These are phyloP conservation scores for Ischnus inquisitorius DNA, from an alignment of 2,888 invertebrate genomes.

Conservation along the genomic window DNA sequence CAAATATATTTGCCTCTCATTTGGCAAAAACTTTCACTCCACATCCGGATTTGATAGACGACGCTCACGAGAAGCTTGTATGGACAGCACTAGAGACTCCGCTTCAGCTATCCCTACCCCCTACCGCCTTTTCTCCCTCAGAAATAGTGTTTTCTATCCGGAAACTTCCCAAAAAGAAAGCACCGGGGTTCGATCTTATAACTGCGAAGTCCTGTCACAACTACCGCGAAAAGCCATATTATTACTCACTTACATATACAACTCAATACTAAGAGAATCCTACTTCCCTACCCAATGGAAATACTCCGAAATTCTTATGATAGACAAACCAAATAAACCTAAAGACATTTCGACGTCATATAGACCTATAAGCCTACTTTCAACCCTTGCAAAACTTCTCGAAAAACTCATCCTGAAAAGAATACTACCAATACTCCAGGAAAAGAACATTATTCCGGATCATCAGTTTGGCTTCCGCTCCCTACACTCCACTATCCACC, in stretches of 20 bases:
- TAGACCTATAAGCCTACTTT: constrained; percentile 13
- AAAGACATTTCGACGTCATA: constrained; percentile 4
- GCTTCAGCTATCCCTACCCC: neutral
- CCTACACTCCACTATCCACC: too few relatives aligned
- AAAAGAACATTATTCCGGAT: neutral
- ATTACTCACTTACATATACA: constrained; percentile 72
- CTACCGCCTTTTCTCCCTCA: constrained; percentile 7
- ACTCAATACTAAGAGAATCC: constrained; percentile 70
- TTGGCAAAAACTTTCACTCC: constrained; percentile 68
- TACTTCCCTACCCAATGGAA: constrained; percentile 76
- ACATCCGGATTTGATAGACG: constrained; percentile 27
- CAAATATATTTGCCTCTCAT: constrained; percentile 68
- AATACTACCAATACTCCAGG: neutral
- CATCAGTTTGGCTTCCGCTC: neutral
- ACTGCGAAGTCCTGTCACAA: constrained; percentile 71
- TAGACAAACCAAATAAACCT: constrained; percentile 72
- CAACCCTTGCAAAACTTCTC: neutral
- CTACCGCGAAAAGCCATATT: constrained; percentile 71
- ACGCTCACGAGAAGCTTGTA: neutral
- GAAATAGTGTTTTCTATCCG: constrained; percentile 19
- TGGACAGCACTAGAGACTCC: neutral
- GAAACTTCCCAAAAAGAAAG: constrained; percentile 32
- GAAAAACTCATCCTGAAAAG: constrained; percentile 14
- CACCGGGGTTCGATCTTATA: constrained; percentile 74
- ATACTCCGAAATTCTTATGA: constrained; percentile 60